Percentiles rank a stretch among this genome's conserved stretches.
Evolutionary conservation across 2,888 invertebrate species (phyloP).

Genomic region (Andrena dorsata): DNA sequence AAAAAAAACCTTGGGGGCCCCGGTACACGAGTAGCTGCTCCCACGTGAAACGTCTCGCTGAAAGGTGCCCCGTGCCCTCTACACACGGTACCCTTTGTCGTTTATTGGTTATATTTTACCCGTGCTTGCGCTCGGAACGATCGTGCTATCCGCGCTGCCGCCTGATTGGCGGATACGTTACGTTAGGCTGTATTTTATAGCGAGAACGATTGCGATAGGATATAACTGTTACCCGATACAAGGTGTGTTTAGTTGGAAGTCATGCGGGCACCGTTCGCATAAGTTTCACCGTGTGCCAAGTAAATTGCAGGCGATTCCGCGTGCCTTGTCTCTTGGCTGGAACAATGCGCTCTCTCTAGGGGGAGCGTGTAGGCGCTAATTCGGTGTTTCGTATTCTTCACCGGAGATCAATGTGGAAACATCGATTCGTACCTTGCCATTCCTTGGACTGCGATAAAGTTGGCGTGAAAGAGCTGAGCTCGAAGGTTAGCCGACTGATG

Average conservation of each 20-base stretch:
- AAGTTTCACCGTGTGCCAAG: constrained; percentile 29
- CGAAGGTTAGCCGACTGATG: neutral
- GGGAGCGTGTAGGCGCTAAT: neutral
- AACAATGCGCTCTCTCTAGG: neutral
- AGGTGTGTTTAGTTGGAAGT: constrained; percentile 44
- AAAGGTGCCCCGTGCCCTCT: constrained; percentile 46
- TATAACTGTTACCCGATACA: constrained; percentile 54
- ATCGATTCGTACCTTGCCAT: neutral
- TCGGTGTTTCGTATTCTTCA: neutral
- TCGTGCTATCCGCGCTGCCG: constrained; percentile 35
- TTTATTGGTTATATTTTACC: constrained; percentile 62
- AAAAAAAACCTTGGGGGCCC: constrained; percentile 7
- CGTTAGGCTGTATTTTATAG: constrained; percentile 53
- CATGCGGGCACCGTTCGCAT: constrained; percentile 4
- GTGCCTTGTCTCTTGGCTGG: constrained; percentile 23
- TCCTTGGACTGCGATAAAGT: neutral
- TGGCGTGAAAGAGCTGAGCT: neutral
- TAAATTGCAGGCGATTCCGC: constrained; percentile 30
- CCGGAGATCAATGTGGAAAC: constrained; percentile 2
- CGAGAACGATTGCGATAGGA: constrained; percentile 56
- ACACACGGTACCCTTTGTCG: constrained; percentile 45
- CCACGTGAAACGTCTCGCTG: constrained; percentile 36
- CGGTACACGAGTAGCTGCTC: constrained; percentile 37
- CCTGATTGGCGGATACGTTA: constrained; percentile 56
- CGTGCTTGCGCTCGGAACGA: constrained; percentile 26